Evolutionary conservation across 2,797 vertebrate species (phyloP), one percentile per base, ranked within the genome.

Genomic region (Petrocephalus sullivani): DNA sequence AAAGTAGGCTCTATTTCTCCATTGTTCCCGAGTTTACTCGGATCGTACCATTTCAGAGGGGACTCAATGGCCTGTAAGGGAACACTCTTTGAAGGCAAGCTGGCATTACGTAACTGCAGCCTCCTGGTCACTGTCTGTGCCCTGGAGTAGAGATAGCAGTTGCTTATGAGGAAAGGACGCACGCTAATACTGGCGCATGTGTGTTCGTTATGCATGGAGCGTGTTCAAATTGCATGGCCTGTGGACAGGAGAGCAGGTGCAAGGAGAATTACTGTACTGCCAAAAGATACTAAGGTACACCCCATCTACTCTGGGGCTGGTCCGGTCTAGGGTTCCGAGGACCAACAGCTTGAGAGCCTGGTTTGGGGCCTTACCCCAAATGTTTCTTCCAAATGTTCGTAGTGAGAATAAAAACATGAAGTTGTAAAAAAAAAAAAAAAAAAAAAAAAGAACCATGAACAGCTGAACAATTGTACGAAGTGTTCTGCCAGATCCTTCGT

Each of bases 311-410:
- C 87, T 57, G 89, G 91, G 90, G 93, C 10, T 95, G 92, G 95
- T 95, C 94, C 92, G 94, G 19, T 53, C 9, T 51, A 53, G 9
- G n/a, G 78, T 85, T 14, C 84, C 4, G 10, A 33, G 95, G 95
- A 95, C 91, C 93, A 94, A 95, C 95, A 95, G 96, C 95, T 96
- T 95, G 95, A 95, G 96, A 96, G 96, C 96, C 96, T 96, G 95
- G 95, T 97, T 96, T 95, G 94, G 96, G 96, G 96, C 96, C 95
- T 95, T 95, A 94, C 95, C 95, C 95, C 94, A 96, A 95, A 97
- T 95, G 96, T 95, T 96, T 92, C 91, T 93, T 95, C 94, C 93
- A 94, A 96, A 95, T 92, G 93, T 94, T 95, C 93, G 46, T 89
- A 60, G 41, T 21, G 58, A 60, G 33, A 60, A 46, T 75, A 89